These are phyloP conservation scores for Rhimphoctona megacephalus DNA, from an alignment of 2,888 invertebrate species.

Conservation along the genomic window DNA sequence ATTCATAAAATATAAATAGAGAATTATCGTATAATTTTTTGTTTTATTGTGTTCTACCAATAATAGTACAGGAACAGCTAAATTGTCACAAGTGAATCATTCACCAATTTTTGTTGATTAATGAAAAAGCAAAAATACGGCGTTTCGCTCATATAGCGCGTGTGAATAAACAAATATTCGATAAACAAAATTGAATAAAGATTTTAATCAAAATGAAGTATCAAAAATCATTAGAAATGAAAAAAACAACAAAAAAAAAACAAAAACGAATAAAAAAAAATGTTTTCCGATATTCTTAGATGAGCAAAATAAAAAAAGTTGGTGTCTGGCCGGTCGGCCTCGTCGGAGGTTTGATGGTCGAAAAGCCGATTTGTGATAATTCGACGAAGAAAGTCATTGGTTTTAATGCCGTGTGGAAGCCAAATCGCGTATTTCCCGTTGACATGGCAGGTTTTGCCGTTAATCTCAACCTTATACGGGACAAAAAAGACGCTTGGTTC, in stretches of 20 bases:
- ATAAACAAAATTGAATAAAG: not conserved
- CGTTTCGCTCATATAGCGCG: no score
- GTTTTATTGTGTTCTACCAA: no score
- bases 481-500: constrained; percentile 91
- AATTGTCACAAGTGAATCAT: no score
- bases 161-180: no score
- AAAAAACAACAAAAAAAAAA: not conserved
- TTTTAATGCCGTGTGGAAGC: constrained; percentile 93
- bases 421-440: constrained; percentile 96
- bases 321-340: constrained; percentile 98
- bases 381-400: constrained; percentile 87
- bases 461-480: constrained; percentile 90
- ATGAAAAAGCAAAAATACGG: no score
- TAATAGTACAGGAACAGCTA: no score
- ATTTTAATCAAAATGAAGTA: not conserved
- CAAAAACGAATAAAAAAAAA: not conserved
- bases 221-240: not conserved
- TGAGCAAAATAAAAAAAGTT: constrained; percentile 92
- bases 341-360: constrained; percentile 97
- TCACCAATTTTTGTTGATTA: no score
- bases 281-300: constrained; percentile 86
- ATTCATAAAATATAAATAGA: no score
- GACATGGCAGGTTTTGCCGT: constrained; percentile 99
- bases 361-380: constrained; percentile 92
- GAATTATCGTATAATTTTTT: no score